These are phyloP conservation scores for Stenodera caucasica DNA, from an alignment of 2,888 invertebrate genomes.

Conservation along the genomic window DNA sequence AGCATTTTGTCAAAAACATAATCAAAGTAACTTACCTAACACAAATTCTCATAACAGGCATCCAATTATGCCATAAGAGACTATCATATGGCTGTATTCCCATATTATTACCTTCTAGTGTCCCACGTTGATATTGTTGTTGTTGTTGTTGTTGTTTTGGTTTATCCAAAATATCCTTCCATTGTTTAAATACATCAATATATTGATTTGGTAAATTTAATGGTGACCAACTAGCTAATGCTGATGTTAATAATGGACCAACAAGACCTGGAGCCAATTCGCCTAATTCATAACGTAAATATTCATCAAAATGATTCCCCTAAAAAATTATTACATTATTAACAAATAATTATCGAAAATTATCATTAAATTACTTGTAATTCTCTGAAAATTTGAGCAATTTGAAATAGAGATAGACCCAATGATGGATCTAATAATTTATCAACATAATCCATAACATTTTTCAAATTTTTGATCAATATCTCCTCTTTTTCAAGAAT, in stretches of 20 bases:
- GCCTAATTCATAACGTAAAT: constrained; percentile 80
- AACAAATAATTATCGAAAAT: neutral
- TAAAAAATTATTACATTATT: constrained; percentile 40
- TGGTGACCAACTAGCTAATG: constrained; percentile 79
- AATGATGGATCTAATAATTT: constrained; percentile 59
- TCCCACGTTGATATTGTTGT: constrained; percentile 42
- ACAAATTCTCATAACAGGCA: constrained; percentile 77
- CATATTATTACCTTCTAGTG: constrained; percentile 56
- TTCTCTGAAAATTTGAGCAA: constrained; percentile 61
- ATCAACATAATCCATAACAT: constrained; percentile 69
- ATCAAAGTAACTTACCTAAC: constrained; percentile 64
- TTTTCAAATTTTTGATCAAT: constrained; percentile 71
- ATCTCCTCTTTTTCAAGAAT: constrained; percentile 72
- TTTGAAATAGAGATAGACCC: constrained; percentile 62
- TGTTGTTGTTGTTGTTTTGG: constrained; percentile 32
- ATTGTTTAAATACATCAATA: constrained; percentile 67
- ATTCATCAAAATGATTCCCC: constrained; percentile 72
- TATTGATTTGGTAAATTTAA: constrained; percentile 68
- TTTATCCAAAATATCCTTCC: constrained; percentile 66
- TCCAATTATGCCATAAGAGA: constrained; percentile 87
- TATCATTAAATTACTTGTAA: constrained; percentile 54
- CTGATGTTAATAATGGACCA: constrained; percentile 77
- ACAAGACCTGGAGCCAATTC: constrained; percentile 83
- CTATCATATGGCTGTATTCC: constrained; percentile 74
- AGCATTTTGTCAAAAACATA: constrained; percentile 19